Conservation (phyloP, 2,797 vertebrate genomes). For the Scleropages formosus region DNA sequence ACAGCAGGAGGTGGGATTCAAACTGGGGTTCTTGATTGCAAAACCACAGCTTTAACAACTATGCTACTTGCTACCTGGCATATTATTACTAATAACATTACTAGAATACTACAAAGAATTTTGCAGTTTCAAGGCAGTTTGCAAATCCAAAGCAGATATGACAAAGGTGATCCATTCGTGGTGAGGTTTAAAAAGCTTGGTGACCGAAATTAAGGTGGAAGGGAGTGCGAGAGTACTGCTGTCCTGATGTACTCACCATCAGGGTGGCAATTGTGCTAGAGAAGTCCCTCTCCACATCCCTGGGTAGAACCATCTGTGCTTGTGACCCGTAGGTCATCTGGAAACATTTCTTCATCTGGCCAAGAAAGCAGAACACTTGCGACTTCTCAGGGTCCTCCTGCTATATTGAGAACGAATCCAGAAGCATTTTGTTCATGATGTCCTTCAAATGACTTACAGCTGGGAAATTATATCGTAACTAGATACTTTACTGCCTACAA, state of each 20-base stretch:
- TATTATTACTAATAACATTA: no score
- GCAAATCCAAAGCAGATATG: no score
- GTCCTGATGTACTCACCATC: slow-evolving; percentile 77
- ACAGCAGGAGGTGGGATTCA: no score
- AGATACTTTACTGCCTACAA: no score
- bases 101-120: no score
- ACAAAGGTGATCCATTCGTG: no score
- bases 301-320: slow-evolving; percentile 94
- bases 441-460: no score
- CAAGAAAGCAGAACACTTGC: slow-evolving; percentile 91
- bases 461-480: no score
- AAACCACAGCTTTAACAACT: no score
- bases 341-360: slow-evolving; percentile 92
- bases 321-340: slow-evolving; percentile 94
- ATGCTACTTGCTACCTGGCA: no score
- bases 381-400: slow-evolving; percentile 90
- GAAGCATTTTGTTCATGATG: background rate
- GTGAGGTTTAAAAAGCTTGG: background rate
- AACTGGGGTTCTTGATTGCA: no score
- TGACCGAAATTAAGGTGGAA: background rate
- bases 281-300: slow-evolving; percentile 98
- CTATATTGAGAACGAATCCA: background rate
- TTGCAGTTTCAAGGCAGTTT: no score
- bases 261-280: slow-evolving; percentile 90
- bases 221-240: background rate